phyloP scores from a whole-genome alignment of 2,113 vertebrate species.

The Canis aureus region DNA sequence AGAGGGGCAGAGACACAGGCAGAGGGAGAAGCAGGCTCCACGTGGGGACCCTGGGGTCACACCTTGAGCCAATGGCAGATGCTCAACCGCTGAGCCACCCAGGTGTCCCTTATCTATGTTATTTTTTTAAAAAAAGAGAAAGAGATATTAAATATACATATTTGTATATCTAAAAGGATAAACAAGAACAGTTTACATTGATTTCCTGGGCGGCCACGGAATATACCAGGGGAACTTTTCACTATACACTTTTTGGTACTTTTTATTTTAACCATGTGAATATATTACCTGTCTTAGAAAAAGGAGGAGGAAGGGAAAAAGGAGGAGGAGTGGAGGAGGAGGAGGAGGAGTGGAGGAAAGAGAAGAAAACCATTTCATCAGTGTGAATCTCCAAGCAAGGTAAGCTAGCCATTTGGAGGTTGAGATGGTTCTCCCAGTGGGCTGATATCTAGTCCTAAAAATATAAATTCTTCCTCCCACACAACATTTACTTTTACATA shows the following conservation, averaged over 20 bases:
- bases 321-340: not conserved
- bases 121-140: not conserved
- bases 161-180: not conserved
- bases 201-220: not conserved
- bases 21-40: too few species aligned
- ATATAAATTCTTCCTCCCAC: not conserved
- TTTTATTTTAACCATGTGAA: conserved; percentile 11
- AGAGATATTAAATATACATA: not conserved
- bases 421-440: not conserved
- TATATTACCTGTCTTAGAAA: not conserved
- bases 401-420: not conserved
- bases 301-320: not conserved
- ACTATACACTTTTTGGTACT: not conserved
- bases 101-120: not conserved
- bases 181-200: not conserved
- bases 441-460: not conserved
- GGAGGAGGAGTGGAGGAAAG: not conserved
- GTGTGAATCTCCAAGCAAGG: not conserved
- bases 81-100: too few species aligned
- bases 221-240: not conserved
- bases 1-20: too few species aligned
- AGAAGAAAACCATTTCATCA: not conserved
- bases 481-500: not conserved
- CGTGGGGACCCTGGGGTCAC: too few species aligned
- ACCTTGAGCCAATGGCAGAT: too few species aligned